Percentiles rank a stretch among this genome's conserved stretches.
Conservation (phyloP, 2,888 invertebrate genomes). For the Folsomia manolachei region DNA sequence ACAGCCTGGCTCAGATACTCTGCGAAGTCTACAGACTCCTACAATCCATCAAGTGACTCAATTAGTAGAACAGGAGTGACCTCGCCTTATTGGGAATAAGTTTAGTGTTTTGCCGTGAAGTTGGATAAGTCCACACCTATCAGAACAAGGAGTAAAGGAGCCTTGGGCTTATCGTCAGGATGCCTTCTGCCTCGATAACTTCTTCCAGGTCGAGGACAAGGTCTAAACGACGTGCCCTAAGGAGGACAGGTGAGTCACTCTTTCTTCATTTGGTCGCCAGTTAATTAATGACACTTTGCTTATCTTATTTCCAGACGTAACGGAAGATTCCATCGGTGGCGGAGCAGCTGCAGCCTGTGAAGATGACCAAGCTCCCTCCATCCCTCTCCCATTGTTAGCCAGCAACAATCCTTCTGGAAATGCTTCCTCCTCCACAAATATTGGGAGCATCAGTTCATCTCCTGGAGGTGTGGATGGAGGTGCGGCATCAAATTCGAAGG, state of each 20-base stretch:
- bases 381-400: slow-evolving; percentile 41
- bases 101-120: too few species aligned
- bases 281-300: neutral
- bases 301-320: slow-evolving; percentile 31
- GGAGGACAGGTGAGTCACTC: slow-evolving; percentile 61
- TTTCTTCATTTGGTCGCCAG: neutral
- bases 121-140: too few species aligned
- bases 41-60: too few species aligned
- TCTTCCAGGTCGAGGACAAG: slow-evolving; percentile 80
- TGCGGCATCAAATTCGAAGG: neutral
- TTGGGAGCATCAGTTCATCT: neutral
- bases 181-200: slow-evolving; percentile 94
- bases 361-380: slow-evolving; percentile 46
- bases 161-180: slow-evolving; percentile 58
- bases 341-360: slow-evolving; percentile 11
- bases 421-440: slow-evolving; percentile 18
- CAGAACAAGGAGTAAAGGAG: neutral
- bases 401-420: slow-evolving; percentile 42
- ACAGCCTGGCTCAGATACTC: too few species aligned
- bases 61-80: too few species aligned
- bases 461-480: neutral
- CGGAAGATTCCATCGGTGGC: slow-evolving; percentile 41
- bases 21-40: too few species aligned
- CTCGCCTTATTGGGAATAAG: too few species aligned
- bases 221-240: slow-evolving; percentile 86